Evolutionary conservation across 92 coral and sea anemone genomes (phyloP), one percentile per base, ranked within the genome.

Genomic region (Hydrozoanthus gracilis): DNA sequence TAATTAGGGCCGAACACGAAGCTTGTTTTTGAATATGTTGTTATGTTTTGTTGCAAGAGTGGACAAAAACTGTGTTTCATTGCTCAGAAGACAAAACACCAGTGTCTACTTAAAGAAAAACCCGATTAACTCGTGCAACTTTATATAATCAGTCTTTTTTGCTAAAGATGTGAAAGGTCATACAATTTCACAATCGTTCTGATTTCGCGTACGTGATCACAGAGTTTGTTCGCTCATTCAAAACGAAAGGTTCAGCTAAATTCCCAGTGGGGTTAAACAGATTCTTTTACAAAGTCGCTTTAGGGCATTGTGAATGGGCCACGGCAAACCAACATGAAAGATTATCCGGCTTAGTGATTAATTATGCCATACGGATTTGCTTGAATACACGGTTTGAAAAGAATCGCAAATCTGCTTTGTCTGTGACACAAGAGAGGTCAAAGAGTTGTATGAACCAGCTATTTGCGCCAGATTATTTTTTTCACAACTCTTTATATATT

Each of bases 181-280:
- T 45, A 58, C 3, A 45, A 62, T 80, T 65, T 80, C 73, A 46
- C 82, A 80, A 80, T 18, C 46, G 45, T 62, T 79, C 50, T n/a
- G 5, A 6, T 14, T 45, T 27, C 15, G 55, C 72, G 74, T 80
- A 80, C 85, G 85, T 80, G 85, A 80, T 80, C 85, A 18, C 27
- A 8, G 69, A 47, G 17, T 46, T 61, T 66, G 64, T 17, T 67
- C 62, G 48, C 27, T 61, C 85, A 80, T 49, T 48, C 8, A 65
- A 54, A 39, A 64, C 65, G 45, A 46, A 48, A 48, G 16, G 15
- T 6, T 16, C 82, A 20, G 82, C 20, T 17, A 4, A 48, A 7
- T 14, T 7, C 20, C 51, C 27, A 56, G 18, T 64, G 49, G 56
- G 60, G 85, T 66, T 65, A 64, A 80, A 65, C 85, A 45, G 48